A percentile compares a stretch with the other conserved stretches of the same genome.
Evolutionary conservation across 2,888 invertebrate genomes (phyloP).

Genomic region (Nomada hirtipes): DNA sequence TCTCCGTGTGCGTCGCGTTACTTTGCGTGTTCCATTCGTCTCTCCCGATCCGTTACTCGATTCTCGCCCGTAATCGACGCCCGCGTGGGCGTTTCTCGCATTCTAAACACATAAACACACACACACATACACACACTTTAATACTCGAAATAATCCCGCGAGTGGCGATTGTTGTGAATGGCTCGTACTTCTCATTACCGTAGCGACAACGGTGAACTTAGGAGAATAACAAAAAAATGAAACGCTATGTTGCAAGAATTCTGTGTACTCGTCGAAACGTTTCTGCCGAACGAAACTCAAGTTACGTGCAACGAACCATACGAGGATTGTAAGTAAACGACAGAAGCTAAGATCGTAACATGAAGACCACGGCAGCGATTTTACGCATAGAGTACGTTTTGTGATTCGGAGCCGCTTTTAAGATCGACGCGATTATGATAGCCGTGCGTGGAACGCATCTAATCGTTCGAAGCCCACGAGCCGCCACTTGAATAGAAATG

Average conservation of each 20-base stretch:
- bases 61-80: conserved; percentile 44
- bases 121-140: not conserved
- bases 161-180: conserved; percentile 30
- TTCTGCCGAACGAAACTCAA: conserved; percentile 22
- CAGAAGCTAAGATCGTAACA: conserved; percentile 4
- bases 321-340: conserved; percentile 29
- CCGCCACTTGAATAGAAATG: conserved; percentile 11
- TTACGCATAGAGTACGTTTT: conserved; percentile 33
- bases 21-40: conserved; percentile 31
- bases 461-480: conserved; percentile 33
- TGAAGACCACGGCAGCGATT: conserved; percentile 15
- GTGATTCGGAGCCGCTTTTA: conserved; percentile 38
- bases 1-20: conserved; percentile 49
- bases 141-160: conserved; percentile 40
- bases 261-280: conserved; percentile 26
- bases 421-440: conserved; percentile 33
- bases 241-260: conserved; percentile 20
- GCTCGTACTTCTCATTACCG: conserved; percentile 41
- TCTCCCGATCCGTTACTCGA: conserved; percentile 24
- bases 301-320: conserved; percentile 21
- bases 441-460: conserved; percentile 4
- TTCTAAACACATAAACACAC: conserved; percentile 10
- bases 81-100: conserved; percentile 43
- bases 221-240: not conserved
- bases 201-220: conserved; percentile 22